A percentile compares a stretch with the other conserved stretches of the same genome.
Conservation (phyloP, 2,888 invertebrate species). For the Allacma fusca region DNA sequence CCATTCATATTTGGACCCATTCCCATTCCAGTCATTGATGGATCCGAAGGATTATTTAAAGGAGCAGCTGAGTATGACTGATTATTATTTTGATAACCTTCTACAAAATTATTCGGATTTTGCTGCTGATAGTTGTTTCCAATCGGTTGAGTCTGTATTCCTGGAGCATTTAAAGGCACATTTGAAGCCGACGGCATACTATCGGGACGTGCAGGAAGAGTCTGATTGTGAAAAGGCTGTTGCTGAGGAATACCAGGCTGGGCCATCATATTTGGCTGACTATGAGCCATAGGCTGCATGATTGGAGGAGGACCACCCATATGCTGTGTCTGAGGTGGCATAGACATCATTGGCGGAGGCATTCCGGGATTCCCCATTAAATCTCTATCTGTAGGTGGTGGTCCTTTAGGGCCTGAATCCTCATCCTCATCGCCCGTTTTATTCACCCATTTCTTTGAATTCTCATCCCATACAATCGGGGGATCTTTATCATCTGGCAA, state of each 20-base stretch:
- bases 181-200: conserved; percentile 29
- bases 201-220: conserved; percentile 20
- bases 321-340: conserved; percentile 40
- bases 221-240: conserved; percentile 39
- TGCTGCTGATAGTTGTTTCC: conserved; percentile 38
- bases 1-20: conserved; percentile 32
- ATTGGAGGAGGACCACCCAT: conserved; percentile 33
- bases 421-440: conserved; percentile 76
- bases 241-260: conserved; percentile 31
- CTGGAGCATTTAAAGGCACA: conserved; percentile 32
- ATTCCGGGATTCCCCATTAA: conserved; percentile 50
- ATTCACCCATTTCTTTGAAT: conserved; percentile 86
- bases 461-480: conserved; percentile 90
- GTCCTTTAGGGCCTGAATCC: conserved; percentile 69
- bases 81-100: conserved; percentile 29
- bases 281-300: conserved; percentile 6
- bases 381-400: conserved; percentile 72
- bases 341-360: conserved; percentile 33
- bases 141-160: neutral
- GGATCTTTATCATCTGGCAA: conserved; percentile 95
- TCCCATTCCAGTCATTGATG: neutral
- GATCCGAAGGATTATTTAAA: neutral
- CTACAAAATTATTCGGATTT: conserved; percentile 22
- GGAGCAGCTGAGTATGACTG: neutral
- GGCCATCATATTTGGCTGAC: conserved; percentile 13